Evolutionary conservation across 2,888 invertebrate species (phyloP), one percentile per base, ranked within the genome.

Genomic region (Lochmaea crataegi): DNA sequence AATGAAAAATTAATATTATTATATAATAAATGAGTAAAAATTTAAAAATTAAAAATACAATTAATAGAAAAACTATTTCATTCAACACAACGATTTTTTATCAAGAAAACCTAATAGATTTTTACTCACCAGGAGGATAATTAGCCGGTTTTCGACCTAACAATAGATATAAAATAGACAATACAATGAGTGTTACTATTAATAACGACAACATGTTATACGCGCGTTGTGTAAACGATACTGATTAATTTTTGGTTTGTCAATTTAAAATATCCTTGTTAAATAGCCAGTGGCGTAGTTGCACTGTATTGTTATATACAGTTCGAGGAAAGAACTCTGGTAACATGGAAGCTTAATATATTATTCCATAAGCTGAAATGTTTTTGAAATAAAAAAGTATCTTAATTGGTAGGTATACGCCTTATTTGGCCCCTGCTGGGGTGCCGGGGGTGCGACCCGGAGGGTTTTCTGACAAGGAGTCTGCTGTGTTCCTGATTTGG

Each of bases 81-180:
- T 32, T 32, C 32, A 32, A n/a, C 2, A 12, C 18, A 38, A 26
- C 11, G 5, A 53, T 11, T 11, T 32, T 45, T 45, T 5, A 9
- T 32, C 32, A 32, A 32, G 32, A 32, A 32, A 32, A 5, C 7
- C 26, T 4, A 60, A 60, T 38, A 16, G 42, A 63, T 42, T 48
- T 14, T 5, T 42, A 63, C 76, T 77, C 74, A 80, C 80, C 80
- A 74, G 80, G 80, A 51, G 84, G 84, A 75, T 75, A 84, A 73
- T 82, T 80, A 18, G 56, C 26, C 10, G 82, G 83, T 76, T 78
- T 82, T 61, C 68, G 76, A 58, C 61, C 18, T 4, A 53, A 51
- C 26, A 76, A 48, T 45, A 78, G 11, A 72, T 71, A 78, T 32
- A 51, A 67, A 41, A 78, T 57, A 41, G 74, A 60, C 48, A 75